A percentile compares a stretch with the other conserved stretches of the same genome.
These are phyloP conservation scores for Cheilosia impressa DNA, from an alignment of 2,888 invertebrate species.

Conservation along the genomic window DNA sequence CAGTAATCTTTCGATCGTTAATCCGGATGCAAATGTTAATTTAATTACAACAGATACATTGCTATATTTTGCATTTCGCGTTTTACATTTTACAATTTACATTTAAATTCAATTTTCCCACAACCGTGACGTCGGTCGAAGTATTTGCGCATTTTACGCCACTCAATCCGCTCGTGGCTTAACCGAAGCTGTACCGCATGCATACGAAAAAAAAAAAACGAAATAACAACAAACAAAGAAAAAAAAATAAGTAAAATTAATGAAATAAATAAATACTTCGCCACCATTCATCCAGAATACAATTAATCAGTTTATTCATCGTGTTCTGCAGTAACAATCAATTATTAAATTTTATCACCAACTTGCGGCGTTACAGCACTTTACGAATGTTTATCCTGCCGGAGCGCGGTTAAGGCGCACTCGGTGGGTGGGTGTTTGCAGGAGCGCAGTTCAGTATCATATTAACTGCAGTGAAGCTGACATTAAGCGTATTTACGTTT, in stretches of 20 bases:
- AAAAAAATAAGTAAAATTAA: conserved; percentile 42
- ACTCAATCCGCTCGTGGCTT: conserved; percentile 54
- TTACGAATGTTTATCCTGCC: conserved; percentile 11
- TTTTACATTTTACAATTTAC: conserved; percentile 18
- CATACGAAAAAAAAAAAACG: neutral
- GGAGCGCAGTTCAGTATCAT: conserved; percentile 16
- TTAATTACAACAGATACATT: conserved; percentile 62
- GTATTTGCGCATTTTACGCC: conserved; percentile 60
- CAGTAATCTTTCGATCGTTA: conserved; percentile 41
- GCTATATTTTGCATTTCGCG: conserved; percentile 34
- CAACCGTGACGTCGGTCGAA: conserved; percentile 19
- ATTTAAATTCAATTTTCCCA: conserved; percentile 62
- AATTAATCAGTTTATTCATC: conserved; percentile 70
- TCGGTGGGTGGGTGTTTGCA: neutral
- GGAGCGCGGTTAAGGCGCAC: neutral
- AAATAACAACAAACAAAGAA: conserved; percentile 11
- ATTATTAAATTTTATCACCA: conserved; percentile 70
- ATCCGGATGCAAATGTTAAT: conserved; percentile 57
- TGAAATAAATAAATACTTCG: conserved; percentile 71
- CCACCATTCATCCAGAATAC: conserved; percentile 63
- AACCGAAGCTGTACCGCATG: conserved; percentile 31
- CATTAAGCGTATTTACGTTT: conserved; percentile 55
- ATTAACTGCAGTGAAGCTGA: conserved; percentile 38
- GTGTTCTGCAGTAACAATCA: conserved; percentile 70
- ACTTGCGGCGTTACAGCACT: conserved; percentile 32